phyloP scores from a whole-genome alignment of 2,888 invertebrate species.

The Proisotoma minuta region DNA sequence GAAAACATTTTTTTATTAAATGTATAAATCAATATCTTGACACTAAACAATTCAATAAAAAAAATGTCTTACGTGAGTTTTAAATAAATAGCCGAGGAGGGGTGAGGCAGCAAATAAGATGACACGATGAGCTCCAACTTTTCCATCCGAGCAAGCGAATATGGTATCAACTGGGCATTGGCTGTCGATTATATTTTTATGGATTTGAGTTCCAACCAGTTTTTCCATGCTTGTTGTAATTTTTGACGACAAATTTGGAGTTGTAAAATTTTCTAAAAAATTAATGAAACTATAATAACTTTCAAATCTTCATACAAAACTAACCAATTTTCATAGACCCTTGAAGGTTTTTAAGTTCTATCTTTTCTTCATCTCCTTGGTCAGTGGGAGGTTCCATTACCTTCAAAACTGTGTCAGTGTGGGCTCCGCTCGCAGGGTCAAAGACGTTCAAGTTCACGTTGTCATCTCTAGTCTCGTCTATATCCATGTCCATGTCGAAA shows the following conservation, averaged over 20 bases:
- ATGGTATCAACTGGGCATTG: slow-evolving; percentile 30
- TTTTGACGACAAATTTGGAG: too few relatives aligned
- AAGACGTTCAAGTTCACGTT: too few relatives aligned
- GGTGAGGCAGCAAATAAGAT: slow-evolving; percentile 37
- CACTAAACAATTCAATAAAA: neutral
- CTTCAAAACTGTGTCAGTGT: too few relatives aligned
- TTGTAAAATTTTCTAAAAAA: too few relatives aligned
- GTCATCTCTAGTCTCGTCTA: too few relatives aligned
- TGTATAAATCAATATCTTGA: neutral
- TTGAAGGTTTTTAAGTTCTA: neutral
- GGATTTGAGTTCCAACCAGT: neutral
- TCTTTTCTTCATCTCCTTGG: neutral
- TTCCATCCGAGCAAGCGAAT: slow-evolving; percentile 36
- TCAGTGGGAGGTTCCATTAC: too few relatives aligned
- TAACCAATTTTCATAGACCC: neutral
- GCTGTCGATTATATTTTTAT: slow-evolving; percentile 14
- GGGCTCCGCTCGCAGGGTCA: too few relatives aligned
- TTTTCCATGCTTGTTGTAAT: too few relatives aligned
- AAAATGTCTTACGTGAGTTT: slow-evolving; percentile 29
- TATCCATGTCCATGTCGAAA: too few relatives aligned
- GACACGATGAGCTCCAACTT: slow-evolving; percentile 42
- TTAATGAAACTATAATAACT: too few relatives aligned
- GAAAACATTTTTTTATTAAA: neutral
- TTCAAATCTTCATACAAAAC: neutral
- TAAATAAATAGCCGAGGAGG: slow-evolving; percentile 30